Percentiles rank a stretch among this genome's conserved stretches.
These are phyloP conservation scores for Lepidocolaptes lacrymiger DNA, from an alignment of 2,797 vertebrate genomes.

Conservation along the genomic window DNA sequence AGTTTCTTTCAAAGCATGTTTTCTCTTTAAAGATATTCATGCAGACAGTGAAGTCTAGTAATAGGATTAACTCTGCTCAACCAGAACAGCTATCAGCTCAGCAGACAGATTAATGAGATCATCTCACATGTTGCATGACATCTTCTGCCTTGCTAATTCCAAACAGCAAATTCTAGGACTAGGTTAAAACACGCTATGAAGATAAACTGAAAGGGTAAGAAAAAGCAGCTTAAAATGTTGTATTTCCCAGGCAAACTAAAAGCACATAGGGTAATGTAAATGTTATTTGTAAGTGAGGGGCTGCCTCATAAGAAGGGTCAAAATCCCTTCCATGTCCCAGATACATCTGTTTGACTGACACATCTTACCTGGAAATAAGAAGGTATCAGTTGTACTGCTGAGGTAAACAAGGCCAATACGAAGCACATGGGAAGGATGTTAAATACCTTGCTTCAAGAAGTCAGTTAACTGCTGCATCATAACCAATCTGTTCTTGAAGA, in stretches of 20 bases:
- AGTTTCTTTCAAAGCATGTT: not conserved
- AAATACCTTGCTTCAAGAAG: not conserved
- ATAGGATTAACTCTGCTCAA: conserved; percentile 48
- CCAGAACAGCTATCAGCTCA: conserved; percentile 44
- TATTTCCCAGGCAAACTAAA: not conserved
- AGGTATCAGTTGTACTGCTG: not conserved
- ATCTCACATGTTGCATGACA: conserved; percentile 48
- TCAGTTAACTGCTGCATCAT: not conserved
- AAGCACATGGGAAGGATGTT: not conserved
- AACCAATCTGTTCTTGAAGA: not conserved
- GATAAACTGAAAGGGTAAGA: not conserved
- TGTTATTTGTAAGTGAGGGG: not conserved
- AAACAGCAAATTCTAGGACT: not conserved
- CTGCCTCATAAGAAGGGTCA: not conserved
- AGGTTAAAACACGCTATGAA: not conserved
- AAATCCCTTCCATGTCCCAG: not conserved
- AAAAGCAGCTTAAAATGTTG: not conserved
- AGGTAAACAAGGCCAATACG: not conserved
- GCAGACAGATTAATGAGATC: conserved; percentile 48
- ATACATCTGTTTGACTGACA: not conserved
- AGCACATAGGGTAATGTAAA: not conserved
- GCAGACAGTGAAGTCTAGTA: not conserved
- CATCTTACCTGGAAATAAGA: not conserved
- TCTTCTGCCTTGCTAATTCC: conserved; percentile 15
- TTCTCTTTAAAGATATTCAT: conserved; percentile 14